A percentile compares a stretch with the other conserved stretches of the same genome.
phyloP scores from a whole-genome alignment of 2,888 invertebrate genomes.

The Tromatobia lineatoria region DNA sequence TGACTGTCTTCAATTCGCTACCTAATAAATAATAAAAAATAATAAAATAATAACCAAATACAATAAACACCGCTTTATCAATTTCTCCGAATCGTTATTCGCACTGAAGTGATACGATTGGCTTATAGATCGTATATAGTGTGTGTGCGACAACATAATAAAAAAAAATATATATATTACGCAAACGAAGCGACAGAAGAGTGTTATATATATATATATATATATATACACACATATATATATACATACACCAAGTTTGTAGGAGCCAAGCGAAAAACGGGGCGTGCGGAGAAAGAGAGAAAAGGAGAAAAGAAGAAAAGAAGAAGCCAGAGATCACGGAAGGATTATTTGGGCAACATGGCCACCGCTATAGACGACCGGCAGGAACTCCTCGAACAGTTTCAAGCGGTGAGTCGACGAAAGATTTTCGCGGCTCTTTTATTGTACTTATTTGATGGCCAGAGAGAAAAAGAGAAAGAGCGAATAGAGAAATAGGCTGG shows the following conservation, averaged over 20 bases:
- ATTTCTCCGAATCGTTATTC: background rate
- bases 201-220: too few species aligned
- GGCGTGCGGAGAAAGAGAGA: slow-evolving; percentile 40
- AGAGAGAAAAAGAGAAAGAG: too few species aligned
- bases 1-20: background rate
- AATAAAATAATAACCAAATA: background rate
- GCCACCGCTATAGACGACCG: slow-evolving; percentile 84
- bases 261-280: slow-evolving; percentile 27
- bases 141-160: background rate
- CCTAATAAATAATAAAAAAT: background rate
- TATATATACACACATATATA: too few species aligned
- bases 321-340: slow-evolving; percentile 71
- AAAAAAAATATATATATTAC: background rate
- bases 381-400: slow-evolving; percentile 83
- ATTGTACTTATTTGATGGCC: background rate
- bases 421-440: background rate
- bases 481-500: too few species aligned
- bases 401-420: slow-evolving; percentile 80
- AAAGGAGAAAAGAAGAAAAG: slow-evolving; percentile 61
- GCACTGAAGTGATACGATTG: background rate
- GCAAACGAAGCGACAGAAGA: background rate
- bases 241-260: background rate
- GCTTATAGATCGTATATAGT: slow-evolving; percentile 2
- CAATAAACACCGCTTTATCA: background rate
- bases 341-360: slow-evolving; percentile 82